Evolutionary conservation across 1,140 invertebrate species (phyloP).

Genomic region (Asbolus verrucosus): DNA sequence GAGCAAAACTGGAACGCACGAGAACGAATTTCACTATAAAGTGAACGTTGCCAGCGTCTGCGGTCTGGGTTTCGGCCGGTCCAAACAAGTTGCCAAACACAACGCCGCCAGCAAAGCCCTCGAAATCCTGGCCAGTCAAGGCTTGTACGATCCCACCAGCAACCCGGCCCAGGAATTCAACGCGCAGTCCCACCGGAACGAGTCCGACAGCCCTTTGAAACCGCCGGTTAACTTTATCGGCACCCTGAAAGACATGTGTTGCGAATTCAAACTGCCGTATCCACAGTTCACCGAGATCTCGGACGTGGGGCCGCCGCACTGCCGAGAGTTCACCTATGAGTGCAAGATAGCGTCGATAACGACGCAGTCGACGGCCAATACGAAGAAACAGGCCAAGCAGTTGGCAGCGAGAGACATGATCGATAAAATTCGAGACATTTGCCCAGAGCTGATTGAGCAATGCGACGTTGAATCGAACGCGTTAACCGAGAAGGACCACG

Average conservation of each 20-base stretch:
- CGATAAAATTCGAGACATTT: constrained; percentile 57
- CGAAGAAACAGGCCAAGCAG: constrained; percentile 72
- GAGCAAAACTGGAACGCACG: constrained; percentile 76
- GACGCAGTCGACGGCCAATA: constrained; percentile 67
- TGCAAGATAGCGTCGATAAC: constrained; percentile 74
- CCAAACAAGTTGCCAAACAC: constrained; percentile 61
- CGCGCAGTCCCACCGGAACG: constrained; percentile 38
- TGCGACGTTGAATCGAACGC: constrained; percentile 26
- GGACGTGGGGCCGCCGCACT: constrained; percentile 79
- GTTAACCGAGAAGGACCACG: constrained; percentile 29
- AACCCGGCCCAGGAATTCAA: constrained; percentile 50
- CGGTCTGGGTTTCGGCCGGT: constrained; percentile 66
- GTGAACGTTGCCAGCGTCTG: constrained; percentile 65
- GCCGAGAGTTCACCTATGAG: constrained; percentile 75
- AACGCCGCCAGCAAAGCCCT: constrained; percentile 57
- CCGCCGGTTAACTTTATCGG: constrained; percentile 66
- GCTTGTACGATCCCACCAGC: constrained; percentile 51
- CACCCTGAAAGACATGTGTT: constrained; percentile 69
- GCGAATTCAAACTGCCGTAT: constrained; percentile 72
- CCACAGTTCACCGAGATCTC: constrained; percentile 74
- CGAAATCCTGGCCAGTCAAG: constrained; percentile 50
- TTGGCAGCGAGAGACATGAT: constrained; percentile 69
- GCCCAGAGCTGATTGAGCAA: constrained; percentile 48
- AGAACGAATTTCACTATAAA: constrained; percentile 78
- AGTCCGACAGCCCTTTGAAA: constrained; percentile 76